These are phyloP conservation scores for Takifugu rubripes DNA, from an alignment of 2,797 vertebrate genomes.

Conservation along the genomic window DNA sequence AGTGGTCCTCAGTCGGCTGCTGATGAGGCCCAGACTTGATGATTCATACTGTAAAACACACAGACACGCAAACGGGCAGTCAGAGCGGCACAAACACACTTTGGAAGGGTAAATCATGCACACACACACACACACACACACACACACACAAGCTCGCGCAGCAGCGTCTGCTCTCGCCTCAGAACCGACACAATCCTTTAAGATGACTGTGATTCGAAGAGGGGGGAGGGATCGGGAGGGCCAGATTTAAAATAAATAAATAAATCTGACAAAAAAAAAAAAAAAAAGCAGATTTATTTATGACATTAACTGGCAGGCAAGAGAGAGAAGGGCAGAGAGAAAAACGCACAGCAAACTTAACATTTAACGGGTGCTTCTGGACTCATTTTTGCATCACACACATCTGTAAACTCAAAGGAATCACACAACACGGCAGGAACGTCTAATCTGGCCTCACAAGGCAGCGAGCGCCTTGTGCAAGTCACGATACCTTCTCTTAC, in stretches of 20 bases:
- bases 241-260: conserved; percentile 26
- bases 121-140: conserved; percentile 3
- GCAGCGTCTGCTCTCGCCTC: conserved; percentile 34
- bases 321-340: conserved; percentile 1
- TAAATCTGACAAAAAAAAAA: conserved; percentile 23
- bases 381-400: conserved; percentile 25
- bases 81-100: conserved; percentile 30
- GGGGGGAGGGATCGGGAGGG: conserved; percentile 30
- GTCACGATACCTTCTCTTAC: conserved; percentile 56
- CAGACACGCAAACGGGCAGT: conserved; percentile 30
- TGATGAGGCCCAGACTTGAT: conserved; percentile 92
- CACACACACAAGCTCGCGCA: conserved; percentile 10
- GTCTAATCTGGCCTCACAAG: conserved; percentile 25
- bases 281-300: not conserved
- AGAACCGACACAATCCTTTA: conserved; percentile 21
- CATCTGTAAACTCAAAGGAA: conserved; percentile 20
- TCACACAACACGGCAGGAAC: conserved; percentile 20
- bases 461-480: conserved; percentile 6
- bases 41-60: conserved; percentile 87
- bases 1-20: conserved; percentile 94
- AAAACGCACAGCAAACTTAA: conserved; percentile 38
- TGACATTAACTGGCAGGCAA: not conserved
- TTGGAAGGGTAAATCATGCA: conserved; percentile 20
- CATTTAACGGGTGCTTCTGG: conserved; percentile 25
- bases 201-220: conserved; percentile 19